Conservation (phyloP, 2,888 invertebrate genomes). For the Bombyx huttoni region DNA sequence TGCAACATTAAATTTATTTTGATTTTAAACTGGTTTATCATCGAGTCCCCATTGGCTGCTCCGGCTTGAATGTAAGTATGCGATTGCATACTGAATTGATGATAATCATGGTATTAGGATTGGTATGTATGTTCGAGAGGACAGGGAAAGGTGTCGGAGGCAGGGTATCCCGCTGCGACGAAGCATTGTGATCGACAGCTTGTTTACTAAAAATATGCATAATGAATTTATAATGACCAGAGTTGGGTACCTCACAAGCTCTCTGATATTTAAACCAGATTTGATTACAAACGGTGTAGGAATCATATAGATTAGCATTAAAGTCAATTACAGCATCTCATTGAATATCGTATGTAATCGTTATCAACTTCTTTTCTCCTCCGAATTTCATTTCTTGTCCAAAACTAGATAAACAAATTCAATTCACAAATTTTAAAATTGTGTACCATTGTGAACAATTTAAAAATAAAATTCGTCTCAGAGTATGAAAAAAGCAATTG, state of each 20-base stretch:
- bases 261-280: constrained; percentile 22
- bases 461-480: constrained; percentile 1
- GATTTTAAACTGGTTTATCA: constrained; percentile 43
- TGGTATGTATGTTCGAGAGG: constrained; percentile 32
- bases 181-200: constrained; percentile 70
- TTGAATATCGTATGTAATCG: neutral
- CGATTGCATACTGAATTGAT: constrained; percentile 25
- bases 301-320: neutral
- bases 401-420: neutral
- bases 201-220: constrained; percentile 73
- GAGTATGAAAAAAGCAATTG: constrained; percentile 3
- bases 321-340: neutral
- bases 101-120: constrained; percentile 42
- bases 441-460: neutral
- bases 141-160: constrained; percentile 51
- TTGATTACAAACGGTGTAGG: constrained; percentile 7
- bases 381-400: neutral
- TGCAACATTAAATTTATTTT: constrained; percentile 45
- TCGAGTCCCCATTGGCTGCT: constrained; percentile 21
- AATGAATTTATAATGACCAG: constrained; percentile 69
- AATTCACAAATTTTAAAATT: neutral
- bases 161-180: constrained; percentile 54
- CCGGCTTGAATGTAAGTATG: constrained; percentile 15
- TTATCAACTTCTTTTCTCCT: neutral
- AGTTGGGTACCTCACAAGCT: constrained; percentile 38